A percentile compares a stretch with the other conserved stretches of the same genome.
These are phyloP conservation scores for Leucosticte australis DNA, from an alignment of 2,113 vertebrate species.

Conservation along the genomic window DNA sequence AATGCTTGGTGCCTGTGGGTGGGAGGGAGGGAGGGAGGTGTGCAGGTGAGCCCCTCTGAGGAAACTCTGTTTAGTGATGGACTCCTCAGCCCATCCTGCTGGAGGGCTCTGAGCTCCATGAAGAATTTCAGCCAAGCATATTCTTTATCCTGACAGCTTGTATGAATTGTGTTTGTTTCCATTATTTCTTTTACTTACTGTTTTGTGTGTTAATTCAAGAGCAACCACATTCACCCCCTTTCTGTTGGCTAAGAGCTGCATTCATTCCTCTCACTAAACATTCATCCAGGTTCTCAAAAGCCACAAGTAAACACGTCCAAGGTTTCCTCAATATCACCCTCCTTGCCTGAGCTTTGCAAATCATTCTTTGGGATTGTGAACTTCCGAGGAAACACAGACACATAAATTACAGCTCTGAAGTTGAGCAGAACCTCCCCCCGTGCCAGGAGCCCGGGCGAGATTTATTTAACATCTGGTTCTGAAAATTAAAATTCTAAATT, in stretches of 20 bases:
- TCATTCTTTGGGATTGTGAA: neutral
- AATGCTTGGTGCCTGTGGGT: neutral
- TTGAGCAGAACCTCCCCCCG: neutral
- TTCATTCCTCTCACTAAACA: neutral
- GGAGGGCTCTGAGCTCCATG: neutral
- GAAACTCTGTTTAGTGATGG: neutral
- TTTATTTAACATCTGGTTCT: constrained; percentile 15
- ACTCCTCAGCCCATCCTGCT: neutral
- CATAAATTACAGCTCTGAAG: neutral
- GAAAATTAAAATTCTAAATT: constrained; percentile 32
- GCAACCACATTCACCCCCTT: accelerated
- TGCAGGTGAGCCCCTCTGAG: too few species aligned
- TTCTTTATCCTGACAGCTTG: neutral
- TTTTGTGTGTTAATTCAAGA: neutral
- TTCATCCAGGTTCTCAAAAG: neutral
- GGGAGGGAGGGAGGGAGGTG: neutral
- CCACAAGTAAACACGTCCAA: neutral
- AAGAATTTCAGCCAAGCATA: neutral
- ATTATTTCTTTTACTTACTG: neutral
- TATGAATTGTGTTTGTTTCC: neutral
- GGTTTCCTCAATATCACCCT: neutral
- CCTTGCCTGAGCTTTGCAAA: neutral
- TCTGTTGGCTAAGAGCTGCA: neutral
- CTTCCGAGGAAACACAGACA: neutral
- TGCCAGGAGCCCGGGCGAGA: accelerated